phyloP scores from a whole-genome alignment of 2,113 vertebrate genomes.

The Tor tambroides region DNA sequence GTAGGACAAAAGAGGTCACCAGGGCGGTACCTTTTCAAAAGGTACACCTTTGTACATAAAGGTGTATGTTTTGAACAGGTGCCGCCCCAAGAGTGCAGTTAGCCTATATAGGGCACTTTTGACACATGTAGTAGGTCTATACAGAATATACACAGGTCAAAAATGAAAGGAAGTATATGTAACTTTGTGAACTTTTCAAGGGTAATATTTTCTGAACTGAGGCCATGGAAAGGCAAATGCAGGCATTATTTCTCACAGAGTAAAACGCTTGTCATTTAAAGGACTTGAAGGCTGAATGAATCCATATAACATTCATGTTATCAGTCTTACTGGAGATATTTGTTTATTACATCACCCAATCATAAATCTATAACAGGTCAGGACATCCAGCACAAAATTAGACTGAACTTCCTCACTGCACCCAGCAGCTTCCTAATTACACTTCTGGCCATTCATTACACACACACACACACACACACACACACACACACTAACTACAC shows the following conservation, averaged over 20 bases:
- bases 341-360: background rate
- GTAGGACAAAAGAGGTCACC: no score
- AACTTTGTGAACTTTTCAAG: background rate
- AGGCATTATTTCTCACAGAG: background rate
- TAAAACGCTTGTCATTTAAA: background rate
- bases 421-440: background rate
- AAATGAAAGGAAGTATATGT: background rate
- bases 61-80: background rate
- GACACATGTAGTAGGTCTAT: background rate
- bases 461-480: background rate
- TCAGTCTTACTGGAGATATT: background rate
- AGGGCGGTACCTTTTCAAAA: no score
- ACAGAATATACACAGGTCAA: background rate
- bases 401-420: background rate
- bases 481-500: no score
- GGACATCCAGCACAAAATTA: background rate
- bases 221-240: background rate
- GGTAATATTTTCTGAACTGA: background rate
- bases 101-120: background rate
- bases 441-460: slow-evolving; percentile 11
- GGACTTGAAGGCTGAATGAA: background rate
- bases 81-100: background rate
- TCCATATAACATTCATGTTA: background rate
- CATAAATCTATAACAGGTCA: background rate
- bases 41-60: no score